Evolutionary conservation across 2,113 vertebrate genomes (phyloP), one percentile per base, ranked within the genome.

Genomic region (Microcebus lehilahytsara): DNA sequence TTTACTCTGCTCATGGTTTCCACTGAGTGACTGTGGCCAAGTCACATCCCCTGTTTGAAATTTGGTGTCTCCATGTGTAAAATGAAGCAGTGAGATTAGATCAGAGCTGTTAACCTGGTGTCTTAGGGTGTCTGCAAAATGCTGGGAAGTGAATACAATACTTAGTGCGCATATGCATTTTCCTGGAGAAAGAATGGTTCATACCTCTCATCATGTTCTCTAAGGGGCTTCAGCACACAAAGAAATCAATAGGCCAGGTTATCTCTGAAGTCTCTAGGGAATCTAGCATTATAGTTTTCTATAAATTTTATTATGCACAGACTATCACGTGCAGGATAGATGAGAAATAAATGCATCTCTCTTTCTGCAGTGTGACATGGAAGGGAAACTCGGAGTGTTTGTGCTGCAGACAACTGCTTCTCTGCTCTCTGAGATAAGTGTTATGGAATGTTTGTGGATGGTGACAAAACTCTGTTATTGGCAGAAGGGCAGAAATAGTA

Each of bases 401-500:
- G 87, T 77, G 20, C 71, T 93, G 34, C 58, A 79, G 81, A 69
- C 9, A 62, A 25, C 11, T 62, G 34, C 17, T 66, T 72, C 71
- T 89, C 60, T 88, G 12, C 40, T 74, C 75, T 30, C 32, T 49
- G 62, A 85, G n/a, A 20, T 42, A 16, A 92, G 62, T 81, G 34
- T 69, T 95, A 85, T 92, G 49, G 75, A 85, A 71, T 95, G 75
- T 96, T 90, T 91, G 53, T 49, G 6, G 12, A 60, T 53, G 37
- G 75, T 69, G 51, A 91, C 53, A 92, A 72, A 66, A 66, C 90
- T 74, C 58, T 84, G 6, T 96, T 94, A 91, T 74, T 96, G 90
- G 85, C 64, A 60, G 69, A 90, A 96, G 84, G 81, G 46, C 30
- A 96, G 78, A 84, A 67, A 58, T 30, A 60, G 49, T 79, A 64